Evolutionary conservation across 2,113 vertebrate species (phyloP).

Genomic region (Mystacornis crossleyi): DNA sequence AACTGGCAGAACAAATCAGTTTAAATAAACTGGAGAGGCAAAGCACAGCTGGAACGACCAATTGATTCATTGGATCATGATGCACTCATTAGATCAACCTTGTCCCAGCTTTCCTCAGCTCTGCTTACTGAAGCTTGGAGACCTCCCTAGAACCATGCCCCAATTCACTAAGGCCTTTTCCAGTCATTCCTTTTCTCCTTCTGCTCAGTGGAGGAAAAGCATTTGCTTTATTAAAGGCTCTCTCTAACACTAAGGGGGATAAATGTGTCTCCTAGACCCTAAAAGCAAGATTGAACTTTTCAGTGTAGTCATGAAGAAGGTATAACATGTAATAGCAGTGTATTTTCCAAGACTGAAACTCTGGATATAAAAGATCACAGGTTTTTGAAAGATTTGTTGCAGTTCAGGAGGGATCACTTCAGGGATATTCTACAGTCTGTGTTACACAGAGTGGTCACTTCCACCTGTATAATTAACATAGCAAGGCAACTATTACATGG

Average conservation of each 20-base stretch:
- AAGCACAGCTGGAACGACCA: conserved; percentile 54
- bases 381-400: conserved; percentile 1
- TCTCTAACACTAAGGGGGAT: conserved; percentile 4
- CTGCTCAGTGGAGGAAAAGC: conserved; percentile 37
- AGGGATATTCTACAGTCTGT: background rate
- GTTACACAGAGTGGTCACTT: background rate
- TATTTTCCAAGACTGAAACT: background rate
- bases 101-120: conserved; percentile 16
- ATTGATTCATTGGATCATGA: conserved; percentile 56
- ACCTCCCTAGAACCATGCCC: conserved; percentile 20
- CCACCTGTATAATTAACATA: background rate
- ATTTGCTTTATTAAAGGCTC: conserved; percentile 24
- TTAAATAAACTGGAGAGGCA: conserved; percentile 42
- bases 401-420: background rate
- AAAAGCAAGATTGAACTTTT: conserved; percentile 40
- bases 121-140: conserved; percentile 64
- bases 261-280: conserved; percentile 37
- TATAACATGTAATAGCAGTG: background rate
- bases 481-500: background rate
- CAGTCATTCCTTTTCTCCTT: conserved; percentile 18
- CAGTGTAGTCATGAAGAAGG: conserved; percentile 22
- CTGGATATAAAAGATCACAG: background rate
- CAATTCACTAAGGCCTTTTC: conserved; percentile 48
- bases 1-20: conserved; percentile 60
- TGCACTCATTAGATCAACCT: conserved; percentile 65